phyloP scores from a whole-genome alignment of 2,113 vertebrate genomes.

The Collichthys lucidus region DNA sequence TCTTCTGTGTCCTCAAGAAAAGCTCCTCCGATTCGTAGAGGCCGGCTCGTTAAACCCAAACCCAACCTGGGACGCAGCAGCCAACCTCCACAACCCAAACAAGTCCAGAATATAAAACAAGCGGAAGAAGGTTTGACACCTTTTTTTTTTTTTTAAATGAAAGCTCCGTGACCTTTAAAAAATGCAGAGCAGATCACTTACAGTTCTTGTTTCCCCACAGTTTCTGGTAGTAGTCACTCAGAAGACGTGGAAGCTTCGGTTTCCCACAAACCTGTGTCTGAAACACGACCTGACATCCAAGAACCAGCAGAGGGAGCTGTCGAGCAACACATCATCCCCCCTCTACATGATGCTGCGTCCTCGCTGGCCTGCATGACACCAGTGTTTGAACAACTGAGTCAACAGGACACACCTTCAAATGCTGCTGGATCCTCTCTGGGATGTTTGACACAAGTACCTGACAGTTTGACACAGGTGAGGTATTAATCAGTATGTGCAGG shows the following conservation, averaged over 20 bases:
- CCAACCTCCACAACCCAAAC: neutral
- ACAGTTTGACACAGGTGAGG: constrained; percentile 36
- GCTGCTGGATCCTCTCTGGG: neutral
- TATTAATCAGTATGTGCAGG: neutral
- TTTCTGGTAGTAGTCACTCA: neutral
- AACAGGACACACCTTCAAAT: neutral
- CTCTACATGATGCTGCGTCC: neutral
- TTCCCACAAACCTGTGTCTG: constrained; percentile 3
- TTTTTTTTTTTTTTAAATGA: neutral
- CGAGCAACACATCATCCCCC: neutral
- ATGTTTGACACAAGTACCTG: neutral
- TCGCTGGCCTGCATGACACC: neutral
- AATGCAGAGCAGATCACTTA: neutral
- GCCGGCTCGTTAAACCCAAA: constrained; percentile 70
- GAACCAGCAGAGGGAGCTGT: constrained; percentile 33
- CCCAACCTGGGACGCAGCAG: constrained; percentile 65
- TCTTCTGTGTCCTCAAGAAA: constrained; percentile 33
- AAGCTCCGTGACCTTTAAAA: neutral
- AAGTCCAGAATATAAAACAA: constrained; percentile 3
- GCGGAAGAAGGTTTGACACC: constrained; percentile 43
- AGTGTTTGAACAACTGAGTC: neutral
- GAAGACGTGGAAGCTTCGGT: neutral
- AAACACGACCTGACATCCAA: neutral
- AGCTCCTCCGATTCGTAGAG: constrained; percentile 43
- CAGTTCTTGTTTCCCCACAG: constrained; percentile 3